Percentiles rank a stretch among this genome's conserved stretches.
phyloP scores from a whole-genome alignment of 2,888 invertebrate species.

The Criorhina ranunculi region DNA sequence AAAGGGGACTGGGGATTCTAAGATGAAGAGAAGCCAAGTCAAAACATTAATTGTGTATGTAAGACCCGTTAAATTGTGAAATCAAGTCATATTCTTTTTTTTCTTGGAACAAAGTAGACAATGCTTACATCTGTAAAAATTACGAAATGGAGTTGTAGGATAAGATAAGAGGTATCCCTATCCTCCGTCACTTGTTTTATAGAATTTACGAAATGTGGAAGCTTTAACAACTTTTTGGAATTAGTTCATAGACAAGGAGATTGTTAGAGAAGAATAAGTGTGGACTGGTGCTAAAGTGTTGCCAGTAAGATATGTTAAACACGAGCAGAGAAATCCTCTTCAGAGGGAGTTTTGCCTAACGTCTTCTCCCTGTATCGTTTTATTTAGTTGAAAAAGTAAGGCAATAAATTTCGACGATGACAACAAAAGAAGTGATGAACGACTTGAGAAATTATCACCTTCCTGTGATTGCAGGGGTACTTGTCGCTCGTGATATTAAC shows the following conservation, averaged over 20 bases:
- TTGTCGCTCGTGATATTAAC: not conserved
- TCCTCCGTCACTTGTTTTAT: constrained; percentile 33
- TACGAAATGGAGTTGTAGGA: constrained; percentile 33
- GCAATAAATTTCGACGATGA: constrained; percentile 48
- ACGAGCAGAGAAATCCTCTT: constrained; percentile 18
- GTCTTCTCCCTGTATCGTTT: constrained; percentile 34
- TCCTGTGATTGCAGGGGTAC: constrained; percentile 45
- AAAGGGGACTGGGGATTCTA: constrained; percentile 10
- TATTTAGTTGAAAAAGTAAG: constrained; percentile 43
- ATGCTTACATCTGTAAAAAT: constrained; percentile 48
- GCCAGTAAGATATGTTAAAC: constrained; percentile 37
- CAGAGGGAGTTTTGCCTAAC: constrained; percentile 30
- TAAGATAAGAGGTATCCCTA: constrained; percentile 49
- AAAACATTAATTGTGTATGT: constrained; percentile 66
- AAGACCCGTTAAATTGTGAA: constrained; percentile 66
- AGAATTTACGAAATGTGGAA: constrained; percentile 53
- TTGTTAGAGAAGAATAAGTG: constrained; percentile 29
- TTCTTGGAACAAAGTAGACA: constrained; percentile 23
- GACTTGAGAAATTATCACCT: constrained; percentile 59
- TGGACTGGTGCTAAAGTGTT: constrained; percentile 13
- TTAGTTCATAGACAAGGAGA: constrained; percentile 36
- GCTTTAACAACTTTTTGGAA: constrained; percentile 36
- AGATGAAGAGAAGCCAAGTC: constrained; percentile 51
- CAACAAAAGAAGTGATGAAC: constrained; percentile 56
- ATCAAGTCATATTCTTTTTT: constrained; percentile 49